Percentiles rank a stretch among this genome's conserved stretches.
Evolutionary conservation across 1,140 invertebrate species (phyloP).

Genomic region (Triops longicaudatus): DNA sequence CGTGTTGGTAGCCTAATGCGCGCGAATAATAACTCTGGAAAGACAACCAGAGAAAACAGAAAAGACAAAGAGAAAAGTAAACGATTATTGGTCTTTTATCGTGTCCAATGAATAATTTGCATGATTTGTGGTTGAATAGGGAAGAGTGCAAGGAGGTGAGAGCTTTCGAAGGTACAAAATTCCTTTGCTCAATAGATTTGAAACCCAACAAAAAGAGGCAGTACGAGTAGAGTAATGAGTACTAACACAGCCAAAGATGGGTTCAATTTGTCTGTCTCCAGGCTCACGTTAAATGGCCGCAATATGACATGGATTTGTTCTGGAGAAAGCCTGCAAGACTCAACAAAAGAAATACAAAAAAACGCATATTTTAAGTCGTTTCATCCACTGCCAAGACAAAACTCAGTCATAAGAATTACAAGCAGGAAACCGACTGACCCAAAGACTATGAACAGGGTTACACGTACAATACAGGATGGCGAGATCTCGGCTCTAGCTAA

Average conservation of each 20-base stretch:
- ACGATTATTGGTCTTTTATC: background rate
- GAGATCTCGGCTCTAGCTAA: background rate
- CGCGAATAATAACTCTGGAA: slow-evolving; percentile 11
- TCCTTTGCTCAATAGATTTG: background rate
- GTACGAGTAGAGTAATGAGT: slow-evolving; percentile 15
- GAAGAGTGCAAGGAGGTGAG: background rate
- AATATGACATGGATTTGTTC: background rate
- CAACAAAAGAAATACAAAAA: slow-evolving; percentile 15
- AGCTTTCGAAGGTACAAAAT: background rate
- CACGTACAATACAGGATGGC: background rate
- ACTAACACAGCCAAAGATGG: slow-evolving; percentile 14
- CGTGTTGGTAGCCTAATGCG: background rate
- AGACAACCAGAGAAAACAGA: slow-evolving; percentile 6
- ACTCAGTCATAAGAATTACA: slow-evolving; percentile 1
- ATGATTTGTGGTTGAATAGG: background rate
- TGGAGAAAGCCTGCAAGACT: slow-evolving; percentile 10
- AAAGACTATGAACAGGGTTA: background rate
- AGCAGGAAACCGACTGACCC: background rate
- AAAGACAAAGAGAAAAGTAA: slow-evolving; percentile 13
- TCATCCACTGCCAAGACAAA: background rate
- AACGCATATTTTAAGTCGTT: slow-evolving; percentile 2
- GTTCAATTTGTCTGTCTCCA: background rate
- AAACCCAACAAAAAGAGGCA: background rate
- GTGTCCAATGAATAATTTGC: background rate
- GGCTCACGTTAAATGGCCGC: slow-evolving; percentile 13